Conservation (phyloP, 2,113 vertebrate species). For the Phasianus colchicus region DNA sequence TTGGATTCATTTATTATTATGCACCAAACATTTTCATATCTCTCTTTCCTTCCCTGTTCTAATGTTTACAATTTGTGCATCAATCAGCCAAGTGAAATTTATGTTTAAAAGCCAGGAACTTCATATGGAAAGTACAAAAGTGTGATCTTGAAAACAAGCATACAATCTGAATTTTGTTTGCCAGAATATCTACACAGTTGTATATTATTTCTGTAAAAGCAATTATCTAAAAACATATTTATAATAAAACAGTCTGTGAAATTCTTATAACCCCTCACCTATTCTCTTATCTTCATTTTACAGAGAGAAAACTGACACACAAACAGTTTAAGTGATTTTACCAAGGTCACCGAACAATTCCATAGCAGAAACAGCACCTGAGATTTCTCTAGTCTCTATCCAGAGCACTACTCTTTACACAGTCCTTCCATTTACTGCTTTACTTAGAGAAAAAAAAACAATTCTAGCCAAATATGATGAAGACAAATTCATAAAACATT, state of each 20-base stretch:
- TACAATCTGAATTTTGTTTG: background rate
- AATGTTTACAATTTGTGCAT: slow-evolving; percentile 18
- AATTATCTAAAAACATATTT: background rate
- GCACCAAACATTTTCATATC: background rate
- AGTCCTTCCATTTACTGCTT: background rate
- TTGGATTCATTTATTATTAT: background rate
- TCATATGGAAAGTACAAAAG: background rate
- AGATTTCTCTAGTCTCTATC: background rate
- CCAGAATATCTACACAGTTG: background rate
- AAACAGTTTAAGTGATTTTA: background rate
- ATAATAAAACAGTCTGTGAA: background rate
- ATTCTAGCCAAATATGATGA: background rate
- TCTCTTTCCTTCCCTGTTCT: background rate
- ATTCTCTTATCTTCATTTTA: background rate
- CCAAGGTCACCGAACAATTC: background rate
- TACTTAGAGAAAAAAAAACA: background rate
- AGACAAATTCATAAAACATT: background rate
- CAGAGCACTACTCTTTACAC: background rate
- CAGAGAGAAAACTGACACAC: background rate
- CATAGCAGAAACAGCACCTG: background rate
- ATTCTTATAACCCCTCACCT: background rate
- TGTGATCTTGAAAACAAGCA: background rate
- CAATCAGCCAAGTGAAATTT: background rate
- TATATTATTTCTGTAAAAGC: background rate
- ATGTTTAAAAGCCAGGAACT: background rate